Evolutionary conservation across 2,113 vertebrate species (phyloP).

Genomic region (Raja brachyura): DNA sequence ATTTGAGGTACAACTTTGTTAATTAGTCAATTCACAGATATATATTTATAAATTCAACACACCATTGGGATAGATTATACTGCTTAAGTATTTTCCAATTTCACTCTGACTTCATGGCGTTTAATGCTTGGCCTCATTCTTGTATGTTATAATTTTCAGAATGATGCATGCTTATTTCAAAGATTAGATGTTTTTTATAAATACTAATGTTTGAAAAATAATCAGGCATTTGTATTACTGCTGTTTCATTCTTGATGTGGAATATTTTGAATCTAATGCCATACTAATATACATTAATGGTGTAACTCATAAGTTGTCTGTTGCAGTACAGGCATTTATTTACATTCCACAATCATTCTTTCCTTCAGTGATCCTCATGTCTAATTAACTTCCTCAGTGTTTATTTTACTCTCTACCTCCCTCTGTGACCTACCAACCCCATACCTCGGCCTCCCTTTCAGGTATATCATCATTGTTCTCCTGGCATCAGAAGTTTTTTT

Average conservation of each 20-base stretch:
- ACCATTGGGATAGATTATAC: not conserved
- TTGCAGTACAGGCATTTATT: not conserved
- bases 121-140: not conserved
- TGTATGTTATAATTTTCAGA: not conserved
- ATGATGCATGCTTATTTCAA: not conserved
- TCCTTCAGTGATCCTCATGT: not conserved
- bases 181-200: not conserved
- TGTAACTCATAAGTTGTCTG: not conserved
- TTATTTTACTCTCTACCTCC: not conserved
- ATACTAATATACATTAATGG: not conserved
- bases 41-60: not conserved
- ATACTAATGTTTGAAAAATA: not conserved
- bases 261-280: not conserved
- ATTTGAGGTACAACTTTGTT: not conserved
- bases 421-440: no score
- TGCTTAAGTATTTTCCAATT: not conserved
- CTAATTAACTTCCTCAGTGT: not conserved
- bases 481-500: not conserved
- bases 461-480: not conserved
- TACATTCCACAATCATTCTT: not conserved
- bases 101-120: not conserved
- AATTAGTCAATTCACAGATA: not conserved
- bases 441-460: not conserved
- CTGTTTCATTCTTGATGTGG: not conserved
- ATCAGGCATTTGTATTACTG: not conserved